Percentiles rank a stretch among this genome's conserved stretches.
phyloP scores from a whole-genome alignment of 2,113 vertebrate genomes.

The Corvus moneduloides region DNA sequence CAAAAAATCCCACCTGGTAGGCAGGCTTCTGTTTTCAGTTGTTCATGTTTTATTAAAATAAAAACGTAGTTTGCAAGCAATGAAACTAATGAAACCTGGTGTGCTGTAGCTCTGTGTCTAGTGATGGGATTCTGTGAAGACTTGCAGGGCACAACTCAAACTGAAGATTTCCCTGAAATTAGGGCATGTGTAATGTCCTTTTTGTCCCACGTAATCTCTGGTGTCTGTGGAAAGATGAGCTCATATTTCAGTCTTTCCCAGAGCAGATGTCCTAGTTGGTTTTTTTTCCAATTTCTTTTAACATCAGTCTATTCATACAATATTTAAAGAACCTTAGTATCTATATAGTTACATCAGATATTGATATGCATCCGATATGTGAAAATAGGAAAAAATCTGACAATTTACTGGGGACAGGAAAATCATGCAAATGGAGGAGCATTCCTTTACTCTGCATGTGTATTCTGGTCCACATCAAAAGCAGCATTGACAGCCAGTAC shows the following conservation, averaged over 20 bases:
- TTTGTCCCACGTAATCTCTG: not conserved
- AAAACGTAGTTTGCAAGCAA: not conserved
- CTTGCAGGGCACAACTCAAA: not conserved
- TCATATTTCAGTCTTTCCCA: slow-evolving; percentile 29
- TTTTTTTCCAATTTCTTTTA: not conserved
- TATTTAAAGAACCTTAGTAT: not conserved
- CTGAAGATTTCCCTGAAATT: slow-evolving; percentile 34
- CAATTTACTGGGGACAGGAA: not conserved
- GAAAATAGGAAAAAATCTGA: not conserved
- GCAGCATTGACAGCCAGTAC: not conserved
- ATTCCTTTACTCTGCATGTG: not conserved
- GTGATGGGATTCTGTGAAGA: not conserved
- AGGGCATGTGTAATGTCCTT: slow-evolving; percentile 6
- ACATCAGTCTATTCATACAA: not conserved
- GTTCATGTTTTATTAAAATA: slow-evolving; percentile 19
- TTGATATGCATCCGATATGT: not conserved
- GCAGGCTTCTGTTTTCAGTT: not conserved
- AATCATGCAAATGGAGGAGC: not conserved
- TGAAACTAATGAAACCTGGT: slow-evolving; percentile 12
- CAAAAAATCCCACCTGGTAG: slow-evolving; percentile 11
- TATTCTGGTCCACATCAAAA: not conserved
- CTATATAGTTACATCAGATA: not conserved
- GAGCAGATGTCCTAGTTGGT: not conserved
- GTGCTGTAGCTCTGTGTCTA: not conserved
- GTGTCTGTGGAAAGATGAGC: slow-evolving; percentile 22